Conservation (phyloP, 2,113 vertebrate species). For the Meleagris gallopavo region DNA sequence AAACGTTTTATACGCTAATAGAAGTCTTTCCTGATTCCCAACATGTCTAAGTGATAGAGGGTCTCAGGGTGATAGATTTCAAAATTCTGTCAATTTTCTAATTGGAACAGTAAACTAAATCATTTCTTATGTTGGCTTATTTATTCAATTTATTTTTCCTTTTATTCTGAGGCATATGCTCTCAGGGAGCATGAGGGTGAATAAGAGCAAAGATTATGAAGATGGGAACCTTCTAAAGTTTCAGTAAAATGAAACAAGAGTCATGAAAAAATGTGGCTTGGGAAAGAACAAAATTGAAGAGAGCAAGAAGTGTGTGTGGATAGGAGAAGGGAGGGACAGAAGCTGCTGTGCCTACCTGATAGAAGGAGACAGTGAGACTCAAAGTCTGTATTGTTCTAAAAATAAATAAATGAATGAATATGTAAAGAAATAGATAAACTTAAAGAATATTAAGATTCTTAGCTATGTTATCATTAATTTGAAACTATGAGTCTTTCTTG, state of each 20-base stretch:
- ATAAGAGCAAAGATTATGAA: background rate
- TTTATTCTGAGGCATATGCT: background rate
- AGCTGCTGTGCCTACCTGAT: background rate
- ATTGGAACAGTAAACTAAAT: background rate
- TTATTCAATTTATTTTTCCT: background rate
- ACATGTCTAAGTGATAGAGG: background rate
- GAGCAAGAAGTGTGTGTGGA: background rate
- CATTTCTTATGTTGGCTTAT: background rate
- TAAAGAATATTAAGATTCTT: background rate
- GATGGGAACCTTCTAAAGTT: background rate
- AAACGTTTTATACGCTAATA: background rate
- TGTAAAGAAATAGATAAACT: background rate
- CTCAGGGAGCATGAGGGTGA: background rate
- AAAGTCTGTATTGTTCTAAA: background rate
- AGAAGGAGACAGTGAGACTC: background rate
- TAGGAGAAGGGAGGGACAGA: background rate
- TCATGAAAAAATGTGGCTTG: background rate
- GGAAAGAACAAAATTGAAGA: background rate
- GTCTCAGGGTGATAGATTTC: background rate
- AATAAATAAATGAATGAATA: background rate
- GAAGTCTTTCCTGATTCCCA: background rate
- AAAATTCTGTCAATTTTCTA: background rate
- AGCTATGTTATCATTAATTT: background rate
- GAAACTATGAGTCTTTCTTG: background rate
- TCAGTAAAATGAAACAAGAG: background rate